phyloP scores from a whole-genome alignment of 2,888 invertebrate species.

The Epinotia bilunana region DNA sequence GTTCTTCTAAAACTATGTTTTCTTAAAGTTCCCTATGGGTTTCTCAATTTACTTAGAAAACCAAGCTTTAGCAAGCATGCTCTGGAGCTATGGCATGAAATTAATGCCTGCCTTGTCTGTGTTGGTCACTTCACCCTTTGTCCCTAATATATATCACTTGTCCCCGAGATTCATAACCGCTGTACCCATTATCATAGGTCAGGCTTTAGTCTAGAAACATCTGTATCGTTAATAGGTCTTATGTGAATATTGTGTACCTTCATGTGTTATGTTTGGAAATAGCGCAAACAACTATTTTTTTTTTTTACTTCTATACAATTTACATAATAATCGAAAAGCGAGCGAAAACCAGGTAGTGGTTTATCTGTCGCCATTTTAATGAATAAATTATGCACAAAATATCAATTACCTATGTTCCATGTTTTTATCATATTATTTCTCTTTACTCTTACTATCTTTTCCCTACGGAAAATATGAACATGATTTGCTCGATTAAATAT shows the following conservation, averaged over 20 bases:
- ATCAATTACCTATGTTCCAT: neutral
- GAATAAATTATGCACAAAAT: no score
- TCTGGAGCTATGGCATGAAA: neutral
- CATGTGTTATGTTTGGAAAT: no score
- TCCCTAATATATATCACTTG: neutral
- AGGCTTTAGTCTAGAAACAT: neutral
- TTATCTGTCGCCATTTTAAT: no score
- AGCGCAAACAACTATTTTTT: no score
- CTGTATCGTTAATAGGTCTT: neutral
- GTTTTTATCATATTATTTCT: neutral
- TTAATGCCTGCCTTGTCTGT: neutral
- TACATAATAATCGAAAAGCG: no score
- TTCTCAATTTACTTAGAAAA: neutral
- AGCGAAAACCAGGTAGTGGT: no score
- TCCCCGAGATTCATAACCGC: neutral
- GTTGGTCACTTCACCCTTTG: neutral
- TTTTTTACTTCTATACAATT: no score
- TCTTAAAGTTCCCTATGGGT: neutral
- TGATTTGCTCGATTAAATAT: conserved; percentile 2
- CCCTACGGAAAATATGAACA: no score
- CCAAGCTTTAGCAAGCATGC: neutral
- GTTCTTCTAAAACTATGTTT: neutral
- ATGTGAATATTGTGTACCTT: no score
- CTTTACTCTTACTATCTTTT: neutral
- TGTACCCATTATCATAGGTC: neutral